These are phyloP conservation scores for Datnioides undecimradiatus DNA, from an alignment of 2,113 vertebrate genomes.

Conservation along the genomic window DNA sequence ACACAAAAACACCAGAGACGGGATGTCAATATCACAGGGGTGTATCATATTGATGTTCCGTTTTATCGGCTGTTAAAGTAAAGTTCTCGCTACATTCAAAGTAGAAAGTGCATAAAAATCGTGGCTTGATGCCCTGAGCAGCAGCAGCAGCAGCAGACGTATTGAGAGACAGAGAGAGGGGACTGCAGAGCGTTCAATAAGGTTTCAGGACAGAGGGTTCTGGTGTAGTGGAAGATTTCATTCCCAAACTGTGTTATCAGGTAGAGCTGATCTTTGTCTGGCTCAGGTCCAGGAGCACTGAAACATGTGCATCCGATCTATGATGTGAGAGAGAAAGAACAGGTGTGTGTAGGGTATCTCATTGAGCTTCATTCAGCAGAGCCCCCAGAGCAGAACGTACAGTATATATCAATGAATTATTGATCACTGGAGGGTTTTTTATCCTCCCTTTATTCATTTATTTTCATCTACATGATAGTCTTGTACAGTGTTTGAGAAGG, in stretches of 20 bases:
- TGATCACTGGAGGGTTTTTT: conserved; percentile 27
- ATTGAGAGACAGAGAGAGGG: background rate
- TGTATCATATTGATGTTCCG: background rate
- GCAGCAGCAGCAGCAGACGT: background rate
- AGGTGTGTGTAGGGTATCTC: conserved; percentile 21
- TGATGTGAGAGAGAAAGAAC: background rate
- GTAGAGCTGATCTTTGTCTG: conserved; percentile 8
- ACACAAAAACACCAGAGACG: background rate
- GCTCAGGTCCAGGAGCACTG: background rate
- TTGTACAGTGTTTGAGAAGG: background rate
- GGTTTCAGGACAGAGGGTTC: conserved; percentile 9
- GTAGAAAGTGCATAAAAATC: background rate
- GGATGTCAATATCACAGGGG: background rate
- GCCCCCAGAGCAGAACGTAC: conserved; percentile 48
- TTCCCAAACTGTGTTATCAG: conserved; percentile 13
- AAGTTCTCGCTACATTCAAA: background rate
- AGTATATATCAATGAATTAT: conserved; percentile 71
- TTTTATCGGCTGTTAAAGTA: background rate
- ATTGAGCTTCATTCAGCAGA: conserved; percentile 53
- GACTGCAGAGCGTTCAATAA: conserved; percentile 22
- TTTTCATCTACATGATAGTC: conserved; percentile 7
- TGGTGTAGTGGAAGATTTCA: conserved; percentile 20
- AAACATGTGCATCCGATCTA: conserved; percentile 13
- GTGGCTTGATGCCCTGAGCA: background rate
- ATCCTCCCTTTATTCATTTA: conserved; percentile 24